Evolutionary conservation across 2,797 vertebrate species (phyloP).

Genomic region (Salmo trutta): DNA sequence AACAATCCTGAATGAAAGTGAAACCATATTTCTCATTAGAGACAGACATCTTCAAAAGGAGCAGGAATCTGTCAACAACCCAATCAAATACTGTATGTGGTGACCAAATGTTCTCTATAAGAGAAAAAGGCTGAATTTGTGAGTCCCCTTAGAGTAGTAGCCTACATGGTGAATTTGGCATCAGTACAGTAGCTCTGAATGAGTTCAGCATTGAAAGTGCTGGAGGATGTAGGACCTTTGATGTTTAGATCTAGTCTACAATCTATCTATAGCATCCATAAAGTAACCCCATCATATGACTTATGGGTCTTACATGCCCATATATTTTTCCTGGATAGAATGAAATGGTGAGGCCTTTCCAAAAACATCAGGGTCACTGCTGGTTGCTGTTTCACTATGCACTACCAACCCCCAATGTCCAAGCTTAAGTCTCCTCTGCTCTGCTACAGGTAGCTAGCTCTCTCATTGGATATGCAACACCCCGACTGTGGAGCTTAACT

Average conservation of each 20-base stretch:
- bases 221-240: neutral
- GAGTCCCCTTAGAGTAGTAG: neutral
- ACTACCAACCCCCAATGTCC: constrained; percentile 5
- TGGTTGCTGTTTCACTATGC: constrained; percentile 5
- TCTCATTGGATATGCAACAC: constrained; percentile 46
- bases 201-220: neutral
- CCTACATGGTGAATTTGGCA: neutral
- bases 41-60: neutral
- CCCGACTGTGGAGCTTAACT: constrained; percentile 54
- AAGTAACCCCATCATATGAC: neutral
- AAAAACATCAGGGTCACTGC: neutral
- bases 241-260: neutral
- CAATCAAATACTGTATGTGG: neutral
- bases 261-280: neutral
- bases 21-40: constrained; percentile 17
- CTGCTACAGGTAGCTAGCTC: constrained; percentile 29
- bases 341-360: neutral
- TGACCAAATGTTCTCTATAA: neutral
- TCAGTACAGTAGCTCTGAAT: neutral
- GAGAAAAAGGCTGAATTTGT: no score
- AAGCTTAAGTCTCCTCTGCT: constrained; percentile 34
- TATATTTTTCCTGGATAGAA: neutral
- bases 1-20: constrained; percentile 8
- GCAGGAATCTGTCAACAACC: neutral
- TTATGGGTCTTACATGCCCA: neutral